Base-by-base conservation (phyloP, 2,888 invertebrate species). In the Luperina nickerlii region DNA sequence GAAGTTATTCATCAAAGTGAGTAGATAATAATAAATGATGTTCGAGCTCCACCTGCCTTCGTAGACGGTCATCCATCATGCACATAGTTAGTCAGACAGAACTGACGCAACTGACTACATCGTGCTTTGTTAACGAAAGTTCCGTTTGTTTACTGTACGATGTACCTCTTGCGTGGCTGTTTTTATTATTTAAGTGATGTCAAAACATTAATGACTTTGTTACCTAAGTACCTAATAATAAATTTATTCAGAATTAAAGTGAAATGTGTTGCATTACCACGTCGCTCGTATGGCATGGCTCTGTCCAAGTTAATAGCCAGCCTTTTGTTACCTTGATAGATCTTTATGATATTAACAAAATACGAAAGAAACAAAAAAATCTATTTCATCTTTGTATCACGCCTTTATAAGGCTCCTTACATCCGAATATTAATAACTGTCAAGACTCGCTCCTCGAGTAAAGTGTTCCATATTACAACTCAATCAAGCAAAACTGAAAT, bases 401-500 rank as follows among this genome's bases (percentile, higher is more conserved):
- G 38, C 18, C 15, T 32, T 82, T 20, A 27, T 63, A 63, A 24
- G 38, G 27, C 15, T 45, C 20, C 18, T 4, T 42, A 57, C 18
- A 11, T 18, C 20, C 5, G 32, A 45, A 63, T 63, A 81, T 63
- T 27, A 75, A 45, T 65, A 82, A 8, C 62, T 82, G 45, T 82
- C 24, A 54, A 66, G n/a, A 27, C 42, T 45, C 18, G 27, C 38
- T 38, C 15, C 18, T 45, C 27, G 6, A 57, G 27, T n/a, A 38
- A 83, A 77, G 32, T 48, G 75, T 24, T 27, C 27, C 63, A 69
- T 38, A 84, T 65, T 84, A 62, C 54, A 42, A 69, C 57, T 68
- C 60, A 83, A 87, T 87, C 72, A 75, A 83, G 72, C 69, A 54
- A 60, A 67, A 65, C 74, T 65, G 42, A 51, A 71, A 80, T 83